Evolutionary conservation across 2,888 invertebrate genomes (phyloP).

Genomic region (Hydrotaea cyrtoneurina): DNA sequence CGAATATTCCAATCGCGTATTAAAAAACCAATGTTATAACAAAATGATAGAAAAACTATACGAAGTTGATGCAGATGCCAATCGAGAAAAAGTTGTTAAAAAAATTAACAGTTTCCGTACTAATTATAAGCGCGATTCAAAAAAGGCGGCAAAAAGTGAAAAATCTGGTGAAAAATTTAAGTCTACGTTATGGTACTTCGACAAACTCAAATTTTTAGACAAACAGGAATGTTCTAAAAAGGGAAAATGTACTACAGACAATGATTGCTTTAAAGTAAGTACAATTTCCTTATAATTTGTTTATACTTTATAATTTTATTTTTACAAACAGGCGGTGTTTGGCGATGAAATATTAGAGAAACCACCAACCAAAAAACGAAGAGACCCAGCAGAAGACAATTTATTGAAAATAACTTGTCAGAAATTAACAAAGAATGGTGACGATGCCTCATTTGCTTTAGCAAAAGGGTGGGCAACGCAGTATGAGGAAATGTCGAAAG

Average conservation of each 20-base stretch:
- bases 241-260: neutral
- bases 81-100: constrained; percentile 36
- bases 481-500: constrained; percentile 31
- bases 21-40: constrained; percentile 32
- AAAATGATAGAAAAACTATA: constrained; percentile 35
- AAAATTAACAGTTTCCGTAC: constrained; percentile 48
- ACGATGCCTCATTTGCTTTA: constrained; percentile 11
- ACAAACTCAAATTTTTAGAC: constrained; percentile 43
- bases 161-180: neutral
- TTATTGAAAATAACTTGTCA: neutral
- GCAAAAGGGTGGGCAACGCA: constrained; percentile 39
- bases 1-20: constrained; percentile 35
- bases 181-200: constrained; percentile 50
- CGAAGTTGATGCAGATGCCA: constrained; percentile 37
- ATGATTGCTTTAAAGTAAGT: neutral
- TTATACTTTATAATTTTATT: neutral
- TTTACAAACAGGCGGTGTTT: constrained; percentile 7
- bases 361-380: neutral
- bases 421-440: neutral
- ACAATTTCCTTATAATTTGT: neutral
- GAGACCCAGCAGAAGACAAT: constrained; percentile 13
- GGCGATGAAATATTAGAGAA: neutral
- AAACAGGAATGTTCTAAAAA: neutral
- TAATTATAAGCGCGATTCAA: constrained; percentile 39
- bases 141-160: neutral